Percentiles rank a stretch among this genome's conserved stretches.
Conservation (phyloP, 2,888 invertebrate genomes). For the Lydus trimaculatus region DNA sequence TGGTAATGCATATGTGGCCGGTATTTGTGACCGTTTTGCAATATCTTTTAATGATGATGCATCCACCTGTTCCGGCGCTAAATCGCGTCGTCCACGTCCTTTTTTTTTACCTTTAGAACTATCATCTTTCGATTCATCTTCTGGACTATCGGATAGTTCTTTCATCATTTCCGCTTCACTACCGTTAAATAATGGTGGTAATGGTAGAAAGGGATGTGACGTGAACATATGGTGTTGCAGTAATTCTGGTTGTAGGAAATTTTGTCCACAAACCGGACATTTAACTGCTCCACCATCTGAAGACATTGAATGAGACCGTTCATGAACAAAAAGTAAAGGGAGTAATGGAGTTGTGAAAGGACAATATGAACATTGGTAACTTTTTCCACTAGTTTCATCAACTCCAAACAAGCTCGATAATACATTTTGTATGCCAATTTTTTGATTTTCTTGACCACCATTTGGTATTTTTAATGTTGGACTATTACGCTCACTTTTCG, state of each 20-base stretch:
- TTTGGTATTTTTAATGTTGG: slow-evolving; percentile 69
- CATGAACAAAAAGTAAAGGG: slow-evolving; percentile 91
- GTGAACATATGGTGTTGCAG: slow-evolving; percentile 71
- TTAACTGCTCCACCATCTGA: slow-evolving; percentile 57
- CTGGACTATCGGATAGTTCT: slow-evolving; percentile 46
- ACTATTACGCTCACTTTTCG: slow-evolving; percentile 53
- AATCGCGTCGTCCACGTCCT: slow-evolving; percentile 32
- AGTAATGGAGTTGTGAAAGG: slow-evolving; percentile 88
- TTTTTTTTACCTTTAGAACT: slow-evolving; percentile 36
- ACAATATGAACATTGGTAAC: slow-evolving; percentile 90
- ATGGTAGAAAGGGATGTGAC: slow-evolving; percentile 63
- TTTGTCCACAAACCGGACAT: slow-evolving; percentile 69
- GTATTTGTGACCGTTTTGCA: slow-evolving; percentile 65
- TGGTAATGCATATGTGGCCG: slow-evolving; percentile 73
- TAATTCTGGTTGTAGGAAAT: slow-evolving; percentile 65
- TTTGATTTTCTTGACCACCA: slow-evolving; percentile 54
- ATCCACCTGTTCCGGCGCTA: slow-evolving; percentile 61
- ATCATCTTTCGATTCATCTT: slow-evolving; percentile 28
- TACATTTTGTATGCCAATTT: slow-evolving; percentile 63
- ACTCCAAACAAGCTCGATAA: slow-evolving; percentile 64
- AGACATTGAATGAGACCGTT: slow-evolving; percentile 74
- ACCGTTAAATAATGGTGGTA: slow-evolving; percentile 59
- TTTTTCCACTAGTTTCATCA: slow-evolving; percentile 69
- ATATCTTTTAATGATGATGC: slow-evolving; percentile 63
- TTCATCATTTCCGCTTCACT: slow-evolving; percentile 53